Evolutionary conservation across 92 coral and sea anemone genomes (phyloP), one percentile per base, ranked within the genome.

Genomic region (Umimayanthus chanpuru): DNA sequence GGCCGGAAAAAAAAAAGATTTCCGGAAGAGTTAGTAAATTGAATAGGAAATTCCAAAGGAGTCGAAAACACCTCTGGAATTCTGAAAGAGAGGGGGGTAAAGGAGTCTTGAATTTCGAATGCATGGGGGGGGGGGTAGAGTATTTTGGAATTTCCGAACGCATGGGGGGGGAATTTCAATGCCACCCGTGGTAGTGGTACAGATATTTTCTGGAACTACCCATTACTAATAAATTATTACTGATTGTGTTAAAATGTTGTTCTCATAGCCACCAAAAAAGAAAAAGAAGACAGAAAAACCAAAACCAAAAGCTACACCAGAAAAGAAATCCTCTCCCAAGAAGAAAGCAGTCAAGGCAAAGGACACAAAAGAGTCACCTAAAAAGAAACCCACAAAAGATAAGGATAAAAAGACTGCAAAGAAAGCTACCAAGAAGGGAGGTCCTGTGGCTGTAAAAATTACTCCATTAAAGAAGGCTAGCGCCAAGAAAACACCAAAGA

Each of bases 361-460:
- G 79, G 86, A 85, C 28, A 36, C 79, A 25, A 85, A 88, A 73
- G 81, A 76, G 12, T 89, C 92, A 29, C 77, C 86, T 18, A 95
- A 93, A 76, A 81, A 77, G 53, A 86, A 93, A 29, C 67, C 89
- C 40, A 67, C 96, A n/a, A 93, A 85, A 8, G 88, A 92, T 16
- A 76, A 90, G 11, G 73, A 79, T 14, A 92, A 93, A 50, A 90
- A 90, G 77, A 49, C 55, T 41, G 66, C 78, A 77, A 89, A 91
- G 88, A 94, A 94, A 84, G 4, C 91, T 20, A 75, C 93, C 4
- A 94, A 94, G 56, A 94, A 94, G 86, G 94, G 91, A 70, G 92
- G 89, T 7, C 98, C 98, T 11, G 98, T 95, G 2, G 85, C 98
- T 26, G 98, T 97, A 20, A 97, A 97, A 88, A 97, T 97, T 74